Evolutionary conservation across 2,113 vertebrate species (phyloP), one percentile per base, ranked within the genome.

Genomic region (Hyla sarda): DNA sequence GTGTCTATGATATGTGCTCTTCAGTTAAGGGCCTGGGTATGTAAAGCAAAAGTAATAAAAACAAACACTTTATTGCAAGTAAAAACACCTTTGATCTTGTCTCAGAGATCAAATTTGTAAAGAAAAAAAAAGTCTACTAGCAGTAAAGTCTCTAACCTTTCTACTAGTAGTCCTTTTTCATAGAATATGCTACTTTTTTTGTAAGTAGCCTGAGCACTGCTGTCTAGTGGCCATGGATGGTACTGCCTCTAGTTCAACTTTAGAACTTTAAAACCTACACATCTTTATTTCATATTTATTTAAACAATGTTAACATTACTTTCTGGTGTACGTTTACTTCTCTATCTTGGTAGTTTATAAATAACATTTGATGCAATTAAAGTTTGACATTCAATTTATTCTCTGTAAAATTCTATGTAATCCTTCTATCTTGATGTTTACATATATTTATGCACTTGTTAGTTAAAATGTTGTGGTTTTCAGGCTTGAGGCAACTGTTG

Each of bases 401-500:
- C 37, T 47, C 48, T 74, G 41, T 74, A 14, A n/a, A 45, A 25
- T 74, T 9, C n/a, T 48, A 74, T 47, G n/a, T 48, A 48, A 47
- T 74, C n/a, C 37, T 73, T 45, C 41, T 47, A n/a, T 12, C 41
- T 45, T 13, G 37, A 71, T 37, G 17, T 41, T 71, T 12, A 21
- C 8, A 74, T 47, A 47, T 74, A 47, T 74, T 74, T 74, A 47
- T 45, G 34, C 37, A 74, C 23, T 25, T 74, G 41, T 45, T 73
- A 73, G 71, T 45, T 47, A 25, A 48, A 74, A 47, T 74, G 72
- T 74, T 74, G 23, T 48, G 23, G 72, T 47, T 74, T 74, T 6
- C 41, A 74, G n/a, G 72, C 72, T 74, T 74, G 16, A 74, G 72
- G 72, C 72, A 45, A 74, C 41, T 74, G 37, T 25, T 74, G 10